Conservation (phyloP, 2,797 vertebrate genomes). For the Chrysocyon brachyurus region DNA sequence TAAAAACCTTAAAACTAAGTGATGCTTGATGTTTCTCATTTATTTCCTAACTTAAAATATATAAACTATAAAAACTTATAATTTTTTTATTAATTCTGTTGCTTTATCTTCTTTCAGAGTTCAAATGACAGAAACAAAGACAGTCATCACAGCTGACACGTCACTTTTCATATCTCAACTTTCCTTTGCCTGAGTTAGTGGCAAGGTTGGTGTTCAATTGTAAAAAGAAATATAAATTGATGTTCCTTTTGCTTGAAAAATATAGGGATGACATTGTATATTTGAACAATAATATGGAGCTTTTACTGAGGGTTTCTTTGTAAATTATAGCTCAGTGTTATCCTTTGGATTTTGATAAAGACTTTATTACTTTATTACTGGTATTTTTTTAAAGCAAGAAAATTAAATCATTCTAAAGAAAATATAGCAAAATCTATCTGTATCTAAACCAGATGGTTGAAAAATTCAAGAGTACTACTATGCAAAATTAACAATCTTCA, state of each 20-base stretch:
- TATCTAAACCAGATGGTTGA: constrained; percentile 15
- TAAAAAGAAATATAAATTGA: constrained; percentile 34
- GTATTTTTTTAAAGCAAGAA: neutral
- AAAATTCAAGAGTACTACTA: constrained; percentile 48
- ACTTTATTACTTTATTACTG: neutral
- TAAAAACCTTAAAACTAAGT: neutral
- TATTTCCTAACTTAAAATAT: constrained; percentile 24
- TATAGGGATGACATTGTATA: neutral
- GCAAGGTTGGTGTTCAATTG: neutral
- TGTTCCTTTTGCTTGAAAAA: neutral
- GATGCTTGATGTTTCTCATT: neutral
- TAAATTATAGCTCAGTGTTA: neutral
- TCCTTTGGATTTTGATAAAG: neutral
- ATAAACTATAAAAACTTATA: neutral
- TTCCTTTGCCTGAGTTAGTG: neutral
- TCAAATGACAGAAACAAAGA: constrained; percentile 16
- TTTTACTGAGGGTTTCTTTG: neutral
- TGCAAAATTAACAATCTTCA: constrained; percentile 55
- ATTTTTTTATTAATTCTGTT: neutral
- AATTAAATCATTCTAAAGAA: constrained; percentile 63
- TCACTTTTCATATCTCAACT: neutral
- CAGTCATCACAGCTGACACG: neutral
- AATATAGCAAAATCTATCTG: neutral
- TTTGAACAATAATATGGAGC: neutral
- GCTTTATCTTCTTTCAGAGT: neutral